Evolutionary conservation across 2,113 vertebrate species (phyloP).

Genomic region (Myotis davidii): DNA sequence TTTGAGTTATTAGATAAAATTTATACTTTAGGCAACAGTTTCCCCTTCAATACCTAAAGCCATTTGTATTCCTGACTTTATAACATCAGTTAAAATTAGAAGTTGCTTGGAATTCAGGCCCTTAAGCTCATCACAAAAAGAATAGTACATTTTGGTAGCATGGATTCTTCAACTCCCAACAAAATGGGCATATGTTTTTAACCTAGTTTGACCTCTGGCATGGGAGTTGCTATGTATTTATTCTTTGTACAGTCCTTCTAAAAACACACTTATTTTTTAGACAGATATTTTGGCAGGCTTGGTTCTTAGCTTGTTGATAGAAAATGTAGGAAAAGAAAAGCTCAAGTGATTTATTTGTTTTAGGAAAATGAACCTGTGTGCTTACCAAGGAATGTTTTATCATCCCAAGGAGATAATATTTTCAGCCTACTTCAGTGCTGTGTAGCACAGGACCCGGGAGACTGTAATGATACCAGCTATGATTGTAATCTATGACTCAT

Average conservation of each 20-base stretch:
- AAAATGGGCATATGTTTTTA: background rate
- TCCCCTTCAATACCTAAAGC: constrained; percentile 30
- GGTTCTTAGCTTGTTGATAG: constrained; percentile 14
- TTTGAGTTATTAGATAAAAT: constrained; percentile 46
- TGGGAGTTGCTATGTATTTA: background rate
- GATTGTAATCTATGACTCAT: constrained; percentile 63
- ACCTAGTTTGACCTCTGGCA: background rate
- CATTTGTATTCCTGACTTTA: constrained; percentile 37
- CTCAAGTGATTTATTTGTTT: constrained; percentile 73
- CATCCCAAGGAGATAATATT: constrained; percentile 36
- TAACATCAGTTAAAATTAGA: constrained; percentile 28
- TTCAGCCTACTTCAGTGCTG: constrained; percentile 20
- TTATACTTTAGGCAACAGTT: constrained; percentile 7
- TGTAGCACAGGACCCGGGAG: background rate
- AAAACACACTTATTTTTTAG: background rate
- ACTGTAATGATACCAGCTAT: background rate
- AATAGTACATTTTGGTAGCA: background rate
- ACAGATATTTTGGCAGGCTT: background rate
- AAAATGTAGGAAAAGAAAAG: constrained; percentile 46
- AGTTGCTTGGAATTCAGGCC: constrained; percentile 35
- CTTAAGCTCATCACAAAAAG: background rate
- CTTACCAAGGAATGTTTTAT: constrained; percentile 68
- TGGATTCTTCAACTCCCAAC: background rate
- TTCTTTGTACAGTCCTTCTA: background rate
- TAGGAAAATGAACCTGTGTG: constrained; percentile 51